A percentile compares a stretch with the other conserved stretches of the same genome.
phyloP scores from a whole-genome alignment of 2,113 vertebrate genomes.

The Perognathus longimembris region DNA sequence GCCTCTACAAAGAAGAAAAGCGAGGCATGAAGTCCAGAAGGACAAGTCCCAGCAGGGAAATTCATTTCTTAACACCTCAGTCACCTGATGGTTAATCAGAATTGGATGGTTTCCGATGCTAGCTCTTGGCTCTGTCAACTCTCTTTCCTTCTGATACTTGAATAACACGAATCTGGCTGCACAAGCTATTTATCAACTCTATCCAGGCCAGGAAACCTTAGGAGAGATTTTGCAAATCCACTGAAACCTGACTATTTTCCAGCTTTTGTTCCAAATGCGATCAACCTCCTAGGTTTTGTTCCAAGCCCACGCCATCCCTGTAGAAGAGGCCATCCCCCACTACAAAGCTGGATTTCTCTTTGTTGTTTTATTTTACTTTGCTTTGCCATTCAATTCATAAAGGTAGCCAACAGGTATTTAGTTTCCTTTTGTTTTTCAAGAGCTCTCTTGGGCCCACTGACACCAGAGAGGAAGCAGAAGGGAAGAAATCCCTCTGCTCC shows the following conservation, averaged over 20 bases:
- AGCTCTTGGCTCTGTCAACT: neutral
- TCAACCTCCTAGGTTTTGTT: neutral
- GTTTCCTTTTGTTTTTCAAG: neutral
- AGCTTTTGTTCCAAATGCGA: neutral
- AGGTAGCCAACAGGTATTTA: neutral
- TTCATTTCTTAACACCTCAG: conserved; percentile 45
- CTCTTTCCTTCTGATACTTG: conserved; percentile 32
- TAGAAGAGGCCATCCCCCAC: neutral
- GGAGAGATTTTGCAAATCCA: conserved; percentile 55
- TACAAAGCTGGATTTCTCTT: neutral
- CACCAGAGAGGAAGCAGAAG: neutral
- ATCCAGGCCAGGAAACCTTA: conserved; percentile 50
- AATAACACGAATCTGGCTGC: conserved; percentile 42
- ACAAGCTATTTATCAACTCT: conserved; percentile 59
- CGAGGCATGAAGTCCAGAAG: conserved; percentile 17
- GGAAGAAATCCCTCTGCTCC: neutral
- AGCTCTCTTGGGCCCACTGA: neutral
- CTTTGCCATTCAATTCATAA: neutral
- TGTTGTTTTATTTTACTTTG: neutral
- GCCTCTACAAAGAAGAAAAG: conserved; percentile 39
- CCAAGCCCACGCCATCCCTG: neutral
- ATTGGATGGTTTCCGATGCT: neutral
- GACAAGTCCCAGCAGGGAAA: conserved; percentile 38
- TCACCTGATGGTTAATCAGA: neutral
- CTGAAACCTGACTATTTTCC: conserved; percentile 38